phyloP scores from a whole-genome alignment of 2,797 vertebrate genomes.

The Steatocranus sp. region DNA sequence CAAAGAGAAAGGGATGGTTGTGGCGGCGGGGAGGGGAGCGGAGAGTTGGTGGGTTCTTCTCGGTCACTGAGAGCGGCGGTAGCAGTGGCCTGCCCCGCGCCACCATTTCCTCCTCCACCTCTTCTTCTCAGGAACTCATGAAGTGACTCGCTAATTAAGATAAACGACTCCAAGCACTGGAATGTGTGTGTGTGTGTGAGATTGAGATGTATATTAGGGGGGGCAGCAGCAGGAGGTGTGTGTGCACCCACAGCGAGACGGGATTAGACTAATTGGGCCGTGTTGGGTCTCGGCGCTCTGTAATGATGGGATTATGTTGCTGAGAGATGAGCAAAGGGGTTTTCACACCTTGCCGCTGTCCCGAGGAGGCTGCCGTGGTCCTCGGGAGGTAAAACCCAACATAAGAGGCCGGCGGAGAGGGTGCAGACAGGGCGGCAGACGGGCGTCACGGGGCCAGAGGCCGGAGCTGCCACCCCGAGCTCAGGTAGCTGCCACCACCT shows the following conservation, averaged over 20 bases:
- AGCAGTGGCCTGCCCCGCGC: not conserved
- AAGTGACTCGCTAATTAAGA: slow-evolving; percentile 57
- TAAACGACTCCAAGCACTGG: slow-evolving; percentile 17
- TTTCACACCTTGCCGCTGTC: slow-evolving; percentile 44
- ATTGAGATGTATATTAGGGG: slow-evolving; percentile 55
- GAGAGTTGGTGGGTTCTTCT: not conserved
- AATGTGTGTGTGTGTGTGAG: slow-evolving; percentile 14
- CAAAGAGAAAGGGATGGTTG: not conserved
- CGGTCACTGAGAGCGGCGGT: not conserved
- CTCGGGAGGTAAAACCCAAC: not conserved
- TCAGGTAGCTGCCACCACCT: slow-evolving; percentile 5
- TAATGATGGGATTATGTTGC: slow-evolving; percentile 66
- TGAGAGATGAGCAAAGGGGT: slow-evolving; percentile 49
- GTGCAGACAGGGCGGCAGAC: not conserved
- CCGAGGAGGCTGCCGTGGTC: slow-evolving; percentile 20
- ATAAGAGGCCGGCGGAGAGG: not conserved
- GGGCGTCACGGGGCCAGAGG: slow-evolving; percentile 12
- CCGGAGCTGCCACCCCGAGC: not conserved
- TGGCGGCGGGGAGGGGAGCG: not conserved
- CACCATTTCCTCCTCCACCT: not conserved
- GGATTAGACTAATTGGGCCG: slow-evolving; percentile 65
- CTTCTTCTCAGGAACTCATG: slow-evolving; percentile 8
- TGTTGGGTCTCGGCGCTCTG: slow-evolving; percentile 55
- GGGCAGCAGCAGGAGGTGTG: slow-evolving; percentile 46
- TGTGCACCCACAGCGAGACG: slow-evolving; percentile 45